These are phyloP conservation scores for Amaurobius ferox DNA, from an alignment of 2,888 invertebrate genomes.

Conservation along the genomic window DNA sequence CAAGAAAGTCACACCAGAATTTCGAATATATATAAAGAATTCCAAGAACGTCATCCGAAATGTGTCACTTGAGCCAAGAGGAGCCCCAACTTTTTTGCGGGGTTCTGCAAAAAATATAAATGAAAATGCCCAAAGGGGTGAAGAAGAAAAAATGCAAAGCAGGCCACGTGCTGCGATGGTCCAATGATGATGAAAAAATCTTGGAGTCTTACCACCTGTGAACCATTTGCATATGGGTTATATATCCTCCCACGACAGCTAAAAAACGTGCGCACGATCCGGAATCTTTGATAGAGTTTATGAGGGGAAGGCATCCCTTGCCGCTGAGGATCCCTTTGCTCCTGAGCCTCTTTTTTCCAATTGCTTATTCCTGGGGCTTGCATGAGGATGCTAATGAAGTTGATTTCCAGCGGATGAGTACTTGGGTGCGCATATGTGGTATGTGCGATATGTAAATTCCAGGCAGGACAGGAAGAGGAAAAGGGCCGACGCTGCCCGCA, in stretches of 20 bases:
- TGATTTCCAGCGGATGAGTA: slow-evolving; percentile 46
- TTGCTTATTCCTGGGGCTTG: slow-evolving; percentile 68
- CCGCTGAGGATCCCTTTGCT: slow-evolving; percentile 35
- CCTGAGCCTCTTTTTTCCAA: slow-evolving; percentile 45
- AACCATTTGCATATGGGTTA: slow-evolving; percentile 67
- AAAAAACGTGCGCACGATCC: slow-evolving; percentile 57
- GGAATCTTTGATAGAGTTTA: slow-evolving; percentile 62
- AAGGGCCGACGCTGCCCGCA: slow-evolving; percentile 24
- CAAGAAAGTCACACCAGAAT: not conserved
- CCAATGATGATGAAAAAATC: slow-evolving; percentile 38
- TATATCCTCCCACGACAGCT: slow-evolving; percentile 41
- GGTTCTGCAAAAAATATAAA: slow-evolving; percentile 40
- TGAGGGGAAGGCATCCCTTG: slow-evolving; percentile 26
- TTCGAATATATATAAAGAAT: not conserved
- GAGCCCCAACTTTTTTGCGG: not conserved
- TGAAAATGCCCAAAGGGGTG: slow-evolving; percentile 59
- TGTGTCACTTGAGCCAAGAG: slow-evolving; percentile 19
- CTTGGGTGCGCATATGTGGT: slow-evolving; percentile 27
- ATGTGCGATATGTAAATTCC: slow-evolving; percentile 36
- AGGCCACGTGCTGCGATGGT: slow-evolving; percentile 40
- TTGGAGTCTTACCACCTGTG: slow-evolving; percentile 49
- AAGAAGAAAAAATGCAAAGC: slow-evolving; percentile 44
- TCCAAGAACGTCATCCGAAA: slow-evolving; percentile 12
- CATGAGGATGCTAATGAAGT: slow-evolving; percentile 71
- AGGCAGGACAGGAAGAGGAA: slow-evolving; percentile 18